phyloP scores from a whole-genome alignment of 1,140 invertebrate genomes.

The Drosophila bocki region DNA sequence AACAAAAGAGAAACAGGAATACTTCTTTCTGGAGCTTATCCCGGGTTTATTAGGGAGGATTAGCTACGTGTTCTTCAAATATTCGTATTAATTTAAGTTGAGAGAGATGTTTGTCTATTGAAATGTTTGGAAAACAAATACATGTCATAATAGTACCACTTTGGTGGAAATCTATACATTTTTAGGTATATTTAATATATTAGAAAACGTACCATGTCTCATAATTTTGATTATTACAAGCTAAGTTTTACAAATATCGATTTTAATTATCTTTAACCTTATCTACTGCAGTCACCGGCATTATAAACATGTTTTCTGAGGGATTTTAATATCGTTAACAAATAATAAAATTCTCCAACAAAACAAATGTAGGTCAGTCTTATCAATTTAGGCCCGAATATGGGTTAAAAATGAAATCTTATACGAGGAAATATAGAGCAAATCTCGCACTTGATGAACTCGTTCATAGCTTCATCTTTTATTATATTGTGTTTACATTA shows the following conservation, averaged over 20 bases:
- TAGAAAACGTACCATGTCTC: too few relatives aligned
- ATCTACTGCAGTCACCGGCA: background rate
- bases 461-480: background rate
- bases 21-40: constrained; percentile 9
- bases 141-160: background rate
- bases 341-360: background rate
- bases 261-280: background rate
- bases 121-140: background rate
- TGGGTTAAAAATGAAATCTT: background rate
- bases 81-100: background rate
- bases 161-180: too few relatives aligned
- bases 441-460: background rate
- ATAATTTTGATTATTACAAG: too few relatives aligned
- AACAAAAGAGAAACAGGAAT: background rate
- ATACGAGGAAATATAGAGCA: background rate
- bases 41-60: constrained; percentile 2
- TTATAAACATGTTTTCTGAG: background rate
- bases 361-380: background rate
- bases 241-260: too few relatives aligned
- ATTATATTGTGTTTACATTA: background rate
- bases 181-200: too few relatives aligned
- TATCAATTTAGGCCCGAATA: background rate
- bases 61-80: background rate
- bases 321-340: background rate
- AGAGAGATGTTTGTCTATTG: background rate